Percentiles rank a stretch among this genome's conserved stretches.
These are phyloP conservation scores for Pristionchus mayeri DNA, from an alignment of 2,888 invertebrate species.

Conservation along the genomic window DNA sequence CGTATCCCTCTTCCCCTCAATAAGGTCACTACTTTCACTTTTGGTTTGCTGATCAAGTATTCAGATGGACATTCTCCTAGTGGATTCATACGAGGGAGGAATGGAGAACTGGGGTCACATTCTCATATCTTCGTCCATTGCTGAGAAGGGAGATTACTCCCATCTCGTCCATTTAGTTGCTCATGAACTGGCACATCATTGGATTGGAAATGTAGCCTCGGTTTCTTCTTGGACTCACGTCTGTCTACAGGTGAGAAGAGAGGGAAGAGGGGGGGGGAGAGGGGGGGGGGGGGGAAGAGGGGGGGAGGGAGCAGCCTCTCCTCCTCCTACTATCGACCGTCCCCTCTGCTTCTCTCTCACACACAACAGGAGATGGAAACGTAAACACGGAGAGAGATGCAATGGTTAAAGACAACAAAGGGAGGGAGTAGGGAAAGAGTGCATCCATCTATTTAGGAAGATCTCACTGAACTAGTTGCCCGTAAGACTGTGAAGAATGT, in stretches of 20 bases:
- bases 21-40: conserved; percentile 54
- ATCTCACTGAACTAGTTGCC: conserved; percentile 62
- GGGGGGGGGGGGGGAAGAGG: not conserved
- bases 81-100: conserved; percentile 64
- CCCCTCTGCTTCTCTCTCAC: conserved; percentile 35
- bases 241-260: conserved; percentile 59
- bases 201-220: conserved; percentile 64
- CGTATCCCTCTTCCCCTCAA: conserved; percentile 63
- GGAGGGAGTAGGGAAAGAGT: not conserved
- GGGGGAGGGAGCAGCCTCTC: not conserved
- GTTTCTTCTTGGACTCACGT: conserved; percentile 62
- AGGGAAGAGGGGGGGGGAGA: not conserved
- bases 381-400: conserved; percentile 27
- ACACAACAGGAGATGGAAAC: conserved; percentile 34
- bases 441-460: conserved; percentile 54
- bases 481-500: conserved; percentile 60
- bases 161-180: conserved; percentile 62
- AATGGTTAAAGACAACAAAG: not conserved
- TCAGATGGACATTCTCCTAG: conserved; percentile 64
- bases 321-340: conserved; percentile 19
- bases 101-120: conserved; percentile 70
- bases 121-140: conserved; percentile 55
- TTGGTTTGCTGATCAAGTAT: not conserved
- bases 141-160: conserved; percentile 60
- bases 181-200: conserved; percentile 67